phyloP scores from a whole-genome alignment of 1,140 invertebrate genomes.

The Hydropsyche tenuis region DNA sequence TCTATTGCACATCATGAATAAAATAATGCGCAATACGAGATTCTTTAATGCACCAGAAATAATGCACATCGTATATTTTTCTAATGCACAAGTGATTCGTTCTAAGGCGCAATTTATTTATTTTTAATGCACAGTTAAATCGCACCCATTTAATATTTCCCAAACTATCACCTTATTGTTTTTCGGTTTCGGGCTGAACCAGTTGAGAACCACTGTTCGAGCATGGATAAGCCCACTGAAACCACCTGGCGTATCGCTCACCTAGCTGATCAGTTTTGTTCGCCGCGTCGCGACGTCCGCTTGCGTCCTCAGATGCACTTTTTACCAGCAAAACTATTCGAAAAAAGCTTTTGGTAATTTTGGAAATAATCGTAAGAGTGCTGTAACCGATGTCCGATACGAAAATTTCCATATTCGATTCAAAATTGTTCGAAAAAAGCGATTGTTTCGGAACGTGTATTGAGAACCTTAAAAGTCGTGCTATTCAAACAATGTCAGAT shows the following conservation, averaged over 20 bases:
- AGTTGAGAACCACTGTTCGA: constrained; percentile 24
- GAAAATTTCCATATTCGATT: no score
- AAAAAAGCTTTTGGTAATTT: not conserved
- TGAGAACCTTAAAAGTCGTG: not conserved
- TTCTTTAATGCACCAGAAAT: no score
- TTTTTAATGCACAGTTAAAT: no score
- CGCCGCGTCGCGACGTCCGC: constrained; percentile 15
- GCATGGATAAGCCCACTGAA: constrained; percentile 29
- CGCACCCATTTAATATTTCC: no score
- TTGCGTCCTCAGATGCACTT: not conserved
- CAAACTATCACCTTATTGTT: no score
- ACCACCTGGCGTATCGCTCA: constrained; percentile 33
- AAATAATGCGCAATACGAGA: no score
- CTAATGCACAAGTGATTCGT: no score
- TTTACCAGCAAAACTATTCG: not conserved
- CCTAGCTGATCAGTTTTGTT: constrained; percentile 26
- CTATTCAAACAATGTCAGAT: constrained; percentile 21
- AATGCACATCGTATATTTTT: no score
- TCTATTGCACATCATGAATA: no score
- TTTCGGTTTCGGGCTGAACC: no score
- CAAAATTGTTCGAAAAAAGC: no score
- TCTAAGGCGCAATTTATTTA: no score
- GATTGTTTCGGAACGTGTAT: not conserved
- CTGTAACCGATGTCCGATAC: not conserved
- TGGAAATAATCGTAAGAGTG: not conserved